Conservation (phyloP, 1,140 invertebrate genomes). For the Thaumetopoea pityocampa region DNA sequence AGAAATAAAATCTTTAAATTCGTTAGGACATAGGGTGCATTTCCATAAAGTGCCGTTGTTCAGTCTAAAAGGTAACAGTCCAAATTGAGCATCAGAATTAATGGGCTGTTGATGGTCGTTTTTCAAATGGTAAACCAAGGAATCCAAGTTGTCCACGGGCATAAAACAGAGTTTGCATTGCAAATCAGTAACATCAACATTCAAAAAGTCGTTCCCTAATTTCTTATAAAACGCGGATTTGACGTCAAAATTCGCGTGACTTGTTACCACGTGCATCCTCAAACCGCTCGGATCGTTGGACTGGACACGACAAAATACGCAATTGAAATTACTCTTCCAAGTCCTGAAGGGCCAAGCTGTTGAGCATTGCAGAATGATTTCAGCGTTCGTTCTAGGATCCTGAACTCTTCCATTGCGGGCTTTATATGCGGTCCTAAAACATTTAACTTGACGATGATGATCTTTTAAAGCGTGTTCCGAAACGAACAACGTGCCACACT, state of each 20-base stretch:
- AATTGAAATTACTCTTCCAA: constrained; percentile 63
- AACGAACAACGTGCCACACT: constrained; percentile 59
- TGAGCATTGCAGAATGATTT: constrained; percentile 60
- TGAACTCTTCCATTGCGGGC: constrained; percentile 49
- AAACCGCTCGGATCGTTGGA: constrained; percentile 49
- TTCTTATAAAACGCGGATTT: constrained; percentile 61
- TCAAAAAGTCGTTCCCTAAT: constrained; percentile 59
- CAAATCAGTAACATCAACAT: constrained; percentile 60
- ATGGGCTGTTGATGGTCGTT: constrained; percentile 57
- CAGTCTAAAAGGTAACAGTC: constrained; percentile 53
- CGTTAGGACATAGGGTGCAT: constrained; percentile 57
- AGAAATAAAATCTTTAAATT: constrained; percentile 59
- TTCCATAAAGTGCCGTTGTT: constrained; percentile 60
- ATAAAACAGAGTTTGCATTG: constrained; percentile 64
- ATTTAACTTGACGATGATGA: constrained; percentile 58
- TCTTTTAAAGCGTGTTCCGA: constrained; percentile 52
- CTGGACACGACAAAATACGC: constrained; percentile 59
- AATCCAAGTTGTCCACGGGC: constrained; percentile 47
- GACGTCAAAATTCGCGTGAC: constrained; percentile 55
- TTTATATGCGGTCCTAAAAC: constrained; percentile 54
- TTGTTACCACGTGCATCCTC: constrained; percentile 42
- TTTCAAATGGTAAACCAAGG: constrained; percentile 51
- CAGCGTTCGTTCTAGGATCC: constrained; percentile 51
- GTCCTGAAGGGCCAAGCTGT: constrained; percentile 57
- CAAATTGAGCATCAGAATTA: constrained; percentile 48